A percentile compares a stretch with the other conserved stretches of the same genome.
phyloP scores from a whole-genome alignment of 2,113 vertebrate species.

The Myrmecophaga tridactyla region DNA sequence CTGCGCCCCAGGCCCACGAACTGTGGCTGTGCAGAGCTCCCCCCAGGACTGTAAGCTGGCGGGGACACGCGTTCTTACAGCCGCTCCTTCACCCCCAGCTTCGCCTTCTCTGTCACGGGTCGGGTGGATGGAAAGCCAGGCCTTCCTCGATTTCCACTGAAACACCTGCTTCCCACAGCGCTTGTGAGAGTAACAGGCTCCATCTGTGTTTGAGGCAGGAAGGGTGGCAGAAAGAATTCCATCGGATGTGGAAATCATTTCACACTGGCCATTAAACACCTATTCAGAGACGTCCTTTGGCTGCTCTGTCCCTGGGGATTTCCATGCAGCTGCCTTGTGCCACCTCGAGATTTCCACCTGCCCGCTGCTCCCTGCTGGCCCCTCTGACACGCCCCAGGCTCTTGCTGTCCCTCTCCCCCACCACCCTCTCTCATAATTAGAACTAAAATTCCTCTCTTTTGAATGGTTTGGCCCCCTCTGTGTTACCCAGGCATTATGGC shows the following conservation, averaged over 20 bases:
- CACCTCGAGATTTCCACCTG: too few species aligned
- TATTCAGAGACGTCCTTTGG: too few species aligned
- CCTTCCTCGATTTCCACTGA: background rate
- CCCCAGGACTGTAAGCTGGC: too few species aligned
- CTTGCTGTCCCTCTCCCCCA: too few species aligned
- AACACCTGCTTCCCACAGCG: background rate
- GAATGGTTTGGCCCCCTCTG: too few species aligned
- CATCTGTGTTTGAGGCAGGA: background rate
- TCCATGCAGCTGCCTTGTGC: background rate
- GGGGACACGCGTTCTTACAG: background rate
- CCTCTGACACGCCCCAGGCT: background rate
- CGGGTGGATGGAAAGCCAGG: too few species aligned
- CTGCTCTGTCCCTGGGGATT: background rate
- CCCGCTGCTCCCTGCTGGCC: too few species aligned
- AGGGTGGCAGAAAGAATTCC: background rate
- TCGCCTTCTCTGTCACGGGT: too few species aligned
- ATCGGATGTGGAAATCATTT: background rate
- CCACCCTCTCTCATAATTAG: too few species aligned
- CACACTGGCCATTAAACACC: background rate
- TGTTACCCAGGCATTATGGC: too few species aligned
- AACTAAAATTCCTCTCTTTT: too few species aligned
- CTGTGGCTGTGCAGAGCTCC: background rate
- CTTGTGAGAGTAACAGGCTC: too few species aligned
- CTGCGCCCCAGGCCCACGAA: background rate
- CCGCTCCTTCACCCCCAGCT: background rate